Conservation (phyloP, 1,140 invertebrate genomes). For the Bombus confusus region DNA sequence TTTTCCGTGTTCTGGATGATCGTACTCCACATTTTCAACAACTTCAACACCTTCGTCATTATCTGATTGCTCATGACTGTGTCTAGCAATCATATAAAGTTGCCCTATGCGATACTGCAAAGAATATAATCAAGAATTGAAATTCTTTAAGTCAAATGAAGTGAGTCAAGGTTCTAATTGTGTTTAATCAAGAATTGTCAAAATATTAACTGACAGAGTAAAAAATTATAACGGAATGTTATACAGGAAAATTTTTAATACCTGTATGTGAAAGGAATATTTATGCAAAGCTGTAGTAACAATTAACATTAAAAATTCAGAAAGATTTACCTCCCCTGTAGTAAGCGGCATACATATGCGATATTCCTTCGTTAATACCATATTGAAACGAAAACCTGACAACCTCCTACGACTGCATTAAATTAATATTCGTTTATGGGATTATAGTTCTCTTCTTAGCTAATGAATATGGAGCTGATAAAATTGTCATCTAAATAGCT, state of each 20-base stretch:
- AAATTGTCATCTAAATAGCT: slow-evolving; percentile 41
- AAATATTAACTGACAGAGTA: slow-evolving; percentile 16
- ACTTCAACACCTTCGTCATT: slow-evolving; percentile 96
- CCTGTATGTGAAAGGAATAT: background rate
- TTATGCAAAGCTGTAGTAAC: background rate
- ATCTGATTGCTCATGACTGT: slow-evolving; percentile 94
- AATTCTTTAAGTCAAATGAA: background rate
- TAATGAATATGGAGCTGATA: background rate
- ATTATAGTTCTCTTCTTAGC: background rate
- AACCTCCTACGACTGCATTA: background rate
- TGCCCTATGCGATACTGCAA: slow-evolving; percentile 94
- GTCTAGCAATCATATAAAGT: slow-evolving; percentile 96
- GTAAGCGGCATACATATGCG: slow-evolving; percentile 96
- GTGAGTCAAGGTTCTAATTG: background rate
- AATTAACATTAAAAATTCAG: background rate
- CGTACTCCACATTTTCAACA: slow-evolving; percentile 90
- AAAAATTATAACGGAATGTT: background rate
- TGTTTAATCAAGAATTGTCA: background rate
- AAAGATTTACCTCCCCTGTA: slow-evolving; percentile 90
- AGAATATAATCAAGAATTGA: background rate
- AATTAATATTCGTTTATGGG: background rate
- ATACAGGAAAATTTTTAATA: slow-evolving; percentile 4
- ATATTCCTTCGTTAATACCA: slow-evolving; percentile 94
- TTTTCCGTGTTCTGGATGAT: slow-evolving; percentile 90
- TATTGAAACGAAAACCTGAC: slow-evolving; percentile 66